These are phyloP conservation scores for Oeneis ivallda DNA, from an alignment of 2,888 invertebrate species.

Conservation along the genomic window DNA sequence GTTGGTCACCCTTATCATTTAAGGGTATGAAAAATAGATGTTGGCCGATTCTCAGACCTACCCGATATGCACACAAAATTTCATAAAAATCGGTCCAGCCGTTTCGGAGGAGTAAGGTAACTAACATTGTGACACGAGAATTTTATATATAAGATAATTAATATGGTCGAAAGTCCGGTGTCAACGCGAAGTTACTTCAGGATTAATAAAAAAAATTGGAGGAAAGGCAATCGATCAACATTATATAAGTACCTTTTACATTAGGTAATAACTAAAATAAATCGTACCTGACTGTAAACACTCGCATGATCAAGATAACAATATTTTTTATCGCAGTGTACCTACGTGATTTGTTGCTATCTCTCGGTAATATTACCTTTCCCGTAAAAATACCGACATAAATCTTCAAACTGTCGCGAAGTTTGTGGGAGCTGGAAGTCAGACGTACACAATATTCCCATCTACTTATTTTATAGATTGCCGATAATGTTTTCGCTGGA, in stretches of 20 bases:
- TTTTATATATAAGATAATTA: too few relatives aligned
- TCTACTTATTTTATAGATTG: constrained; percentile 18
- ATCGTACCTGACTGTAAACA: constrained; percentile 13
- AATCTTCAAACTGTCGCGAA: constrained; percentile 44
- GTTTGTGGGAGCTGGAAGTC: constrained; percentile 34
- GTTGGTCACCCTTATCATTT: too few relatives aligned
- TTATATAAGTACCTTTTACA: neutral
- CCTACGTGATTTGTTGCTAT: constrained; percentile 32
- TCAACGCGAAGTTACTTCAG: too few relatives aligned
- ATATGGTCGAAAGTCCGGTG: too few relatives aligned
- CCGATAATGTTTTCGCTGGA: constrained; percentile 13
- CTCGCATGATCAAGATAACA: constrained; percentile 19
- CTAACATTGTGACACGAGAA: too few relatives aligned
- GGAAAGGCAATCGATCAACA: neutral
- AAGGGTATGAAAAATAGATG: too few relatives aligned
- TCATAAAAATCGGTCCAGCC: too few relatives aligned
- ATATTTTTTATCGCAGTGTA: constrained; percentile 25
- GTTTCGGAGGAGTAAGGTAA: too few relatives aligned
- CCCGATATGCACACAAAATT: too few relatives aligned
- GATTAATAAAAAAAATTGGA: too few relatives aligned
- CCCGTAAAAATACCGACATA: constrained; percentile 43
- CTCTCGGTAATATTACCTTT: constrained; percentile 38
- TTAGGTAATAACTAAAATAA: constrained; percentile 10
- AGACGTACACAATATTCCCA: constrained; percentile 36
- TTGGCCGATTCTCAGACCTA: too few relatives aligned